Evolutionary conservation across 2,113 vertebrate species (phyloP).

Genomic region (Raja brachyura): DNA sequence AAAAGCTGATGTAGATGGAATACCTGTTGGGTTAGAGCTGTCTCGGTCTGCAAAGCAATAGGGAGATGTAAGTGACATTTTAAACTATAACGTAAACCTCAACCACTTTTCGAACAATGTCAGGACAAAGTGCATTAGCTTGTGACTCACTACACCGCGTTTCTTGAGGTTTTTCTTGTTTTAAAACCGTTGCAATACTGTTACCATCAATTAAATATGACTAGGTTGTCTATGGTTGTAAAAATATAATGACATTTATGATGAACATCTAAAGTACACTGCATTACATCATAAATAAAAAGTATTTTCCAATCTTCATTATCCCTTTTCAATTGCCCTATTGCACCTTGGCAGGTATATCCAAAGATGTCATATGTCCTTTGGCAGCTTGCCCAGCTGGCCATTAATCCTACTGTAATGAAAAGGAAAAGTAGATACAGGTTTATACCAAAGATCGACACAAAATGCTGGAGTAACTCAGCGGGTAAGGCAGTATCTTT

Average conservation of each 20-base stretch:
- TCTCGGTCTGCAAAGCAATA: background rate
- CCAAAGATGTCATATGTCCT: background rate
- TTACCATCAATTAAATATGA: background rate
- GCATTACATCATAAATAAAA: background rate
- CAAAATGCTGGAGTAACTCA: too few relatives aligned
- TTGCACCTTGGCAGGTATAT: background rate
- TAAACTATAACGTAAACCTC: background rate
- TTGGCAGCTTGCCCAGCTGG: background rate
- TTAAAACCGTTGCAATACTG: background rate
- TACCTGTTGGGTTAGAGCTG: background rate
- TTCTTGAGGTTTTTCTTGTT: background rate
- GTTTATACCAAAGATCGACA: too few relatives aligned
- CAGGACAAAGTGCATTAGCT: background rate
- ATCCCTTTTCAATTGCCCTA: background rate
- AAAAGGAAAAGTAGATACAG: too few relatives aligned
- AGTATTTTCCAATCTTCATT: background rate
- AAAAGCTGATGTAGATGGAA: background rate
- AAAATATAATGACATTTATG: background rate
- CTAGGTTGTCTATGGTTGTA: background rate
- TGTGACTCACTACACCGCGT: background rate
- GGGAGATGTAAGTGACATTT: background rate
- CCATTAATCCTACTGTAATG: too few relatives aligned
- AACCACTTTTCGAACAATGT: background rate
- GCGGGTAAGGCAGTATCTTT: too few relatives aligned
- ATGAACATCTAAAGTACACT: background rate